Conservation (phyloP, 2,113 vertebrate genomes). For the Lagopus muta region DNA sequence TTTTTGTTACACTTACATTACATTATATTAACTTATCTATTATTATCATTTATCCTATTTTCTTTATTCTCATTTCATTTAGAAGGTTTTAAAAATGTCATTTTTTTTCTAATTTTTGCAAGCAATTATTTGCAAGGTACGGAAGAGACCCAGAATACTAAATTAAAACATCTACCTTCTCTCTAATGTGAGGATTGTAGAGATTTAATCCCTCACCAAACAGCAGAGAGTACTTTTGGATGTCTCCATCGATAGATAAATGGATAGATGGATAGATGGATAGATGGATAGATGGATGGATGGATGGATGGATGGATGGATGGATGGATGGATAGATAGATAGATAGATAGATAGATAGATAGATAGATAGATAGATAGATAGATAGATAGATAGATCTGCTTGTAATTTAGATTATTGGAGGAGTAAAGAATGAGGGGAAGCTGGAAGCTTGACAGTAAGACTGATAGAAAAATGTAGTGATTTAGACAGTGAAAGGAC, state of each 20-base stretch:
- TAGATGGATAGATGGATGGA: no score
- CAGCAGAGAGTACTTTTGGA: no score
- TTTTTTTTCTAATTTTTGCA: neutral
- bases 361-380: no score
- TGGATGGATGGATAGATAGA: no score
- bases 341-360: no score
- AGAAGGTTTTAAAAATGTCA: no score
- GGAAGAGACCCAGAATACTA: neutral
- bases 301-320: no score
- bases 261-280: no score
- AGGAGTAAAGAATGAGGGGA: accelerated
- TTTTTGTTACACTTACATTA: neutral
- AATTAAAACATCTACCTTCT: neutral
- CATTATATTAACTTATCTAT: neutral
- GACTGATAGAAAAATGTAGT: neutral
- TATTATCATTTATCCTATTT: neutral
- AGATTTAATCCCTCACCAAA: no score
- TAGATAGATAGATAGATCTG: neutral
- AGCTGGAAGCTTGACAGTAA: neutral
- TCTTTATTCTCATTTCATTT: neutral
- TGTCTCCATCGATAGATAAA: no score
- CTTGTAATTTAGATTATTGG: neutral
- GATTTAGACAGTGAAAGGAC: neutral
- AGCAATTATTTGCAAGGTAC: neutral
- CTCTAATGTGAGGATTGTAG: neutral